Conservation (phyloP, 2,797 vertebrate genomes). For the Naso thynnoides region DNA sequence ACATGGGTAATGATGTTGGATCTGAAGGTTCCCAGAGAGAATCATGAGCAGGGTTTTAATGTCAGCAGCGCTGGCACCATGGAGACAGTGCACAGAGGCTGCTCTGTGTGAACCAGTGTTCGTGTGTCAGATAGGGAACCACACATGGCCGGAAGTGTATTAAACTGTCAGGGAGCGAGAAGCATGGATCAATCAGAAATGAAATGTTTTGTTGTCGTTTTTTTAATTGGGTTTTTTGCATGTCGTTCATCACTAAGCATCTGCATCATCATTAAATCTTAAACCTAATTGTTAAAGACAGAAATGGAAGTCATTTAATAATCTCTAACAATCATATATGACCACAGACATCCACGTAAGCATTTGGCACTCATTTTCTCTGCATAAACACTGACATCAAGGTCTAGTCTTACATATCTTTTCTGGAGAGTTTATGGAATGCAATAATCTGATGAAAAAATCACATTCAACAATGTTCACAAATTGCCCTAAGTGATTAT, state of each 20-base stretch:
- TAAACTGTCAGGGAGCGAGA: constrained; percentile 1
- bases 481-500: neutral
- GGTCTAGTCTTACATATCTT: neutral
- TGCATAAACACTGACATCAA: neutral
- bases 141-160: constrained; percentile 19
- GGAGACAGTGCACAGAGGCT: constrained; percentile 47
- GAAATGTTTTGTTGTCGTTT: no score
- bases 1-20: constrained; percentile 28
- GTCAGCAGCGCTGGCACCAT: constrained; percentile 45
- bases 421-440: neutral
- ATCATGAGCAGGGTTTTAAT: constrained; percentile 66
- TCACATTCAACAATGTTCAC: neutral
- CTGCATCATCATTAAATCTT: constrained; percentile 7
- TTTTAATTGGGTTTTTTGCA: neutral
- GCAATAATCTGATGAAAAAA: neutral
- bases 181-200: constrained; percentile 2
- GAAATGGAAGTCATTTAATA: neutral
- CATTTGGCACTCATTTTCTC: neutral
- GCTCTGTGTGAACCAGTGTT: constrained; percentile 43
- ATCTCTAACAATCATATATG: neutral
- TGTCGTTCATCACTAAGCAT: neutral
- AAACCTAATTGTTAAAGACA: neutral
- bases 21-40: constrained; percentile 50
- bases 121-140: constrained; percentile 26
- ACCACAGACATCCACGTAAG: neutral